These are phyloP conservation scores for Limnodromus scolopaceus DNA, from an alignment of 2,797 vertebrate species.

Conservation along the genomic window DNA sequence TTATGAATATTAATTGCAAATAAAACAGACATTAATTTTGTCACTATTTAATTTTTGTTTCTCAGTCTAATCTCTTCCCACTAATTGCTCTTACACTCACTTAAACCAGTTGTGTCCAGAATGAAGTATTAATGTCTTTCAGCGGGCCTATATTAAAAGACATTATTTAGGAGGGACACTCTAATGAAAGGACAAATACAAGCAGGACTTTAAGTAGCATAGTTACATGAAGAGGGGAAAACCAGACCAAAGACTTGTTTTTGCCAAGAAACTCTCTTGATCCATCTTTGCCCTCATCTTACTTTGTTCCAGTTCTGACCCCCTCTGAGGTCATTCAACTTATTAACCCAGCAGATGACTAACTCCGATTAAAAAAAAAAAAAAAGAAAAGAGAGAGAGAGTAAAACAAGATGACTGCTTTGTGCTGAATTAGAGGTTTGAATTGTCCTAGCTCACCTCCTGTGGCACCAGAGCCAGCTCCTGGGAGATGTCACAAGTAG, in stretches of 20 bases:
- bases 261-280: background rate
- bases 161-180: background rate
- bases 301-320: background rate
- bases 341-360: background rate
- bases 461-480: background rate
- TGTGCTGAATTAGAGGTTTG: background rate
- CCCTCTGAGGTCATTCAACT: background rate
- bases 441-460: background rate
- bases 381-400: too few species aligned
- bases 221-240: background rate
- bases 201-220: background rate
- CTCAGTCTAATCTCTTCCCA: background rate
- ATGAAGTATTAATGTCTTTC: background rate
- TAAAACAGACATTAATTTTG: background rate
- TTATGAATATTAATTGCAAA: background rate
- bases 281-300: background rate
- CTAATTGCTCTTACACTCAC: background rate
- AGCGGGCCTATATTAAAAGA: background rate
- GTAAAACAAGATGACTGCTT: background rate
- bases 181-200: background rate
- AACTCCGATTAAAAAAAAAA: background rate
- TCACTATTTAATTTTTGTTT: background rate
- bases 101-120: background rate
- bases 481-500: background rate
- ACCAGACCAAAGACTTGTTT: background rate